phyloP scores from a whole-genome alignment of 2,797 vertebrate species.

The Sorex maritimensis region DNA sequence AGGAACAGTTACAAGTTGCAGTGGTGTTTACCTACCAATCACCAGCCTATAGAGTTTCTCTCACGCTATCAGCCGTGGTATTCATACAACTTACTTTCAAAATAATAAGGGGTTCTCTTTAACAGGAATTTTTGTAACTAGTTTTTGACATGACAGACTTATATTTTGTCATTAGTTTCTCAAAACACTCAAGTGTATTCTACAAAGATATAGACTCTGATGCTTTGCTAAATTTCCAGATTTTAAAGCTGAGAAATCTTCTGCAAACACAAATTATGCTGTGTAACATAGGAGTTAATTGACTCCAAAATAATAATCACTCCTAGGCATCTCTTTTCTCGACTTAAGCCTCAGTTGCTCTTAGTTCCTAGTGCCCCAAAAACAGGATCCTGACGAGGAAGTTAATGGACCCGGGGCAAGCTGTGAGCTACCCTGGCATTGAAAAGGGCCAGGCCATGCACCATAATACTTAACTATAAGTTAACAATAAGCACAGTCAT shows the following conservation, averaged over 20 bases:
- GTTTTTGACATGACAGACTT: not conserved
- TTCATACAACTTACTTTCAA: not conserved
- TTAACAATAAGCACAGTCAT: too few relatives aligned
- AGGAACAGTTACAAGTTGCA: slow-evolving; percentile 3
- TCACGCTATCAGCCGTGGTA: not conserved
- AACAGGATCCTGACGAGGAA: too few relatives aligned
- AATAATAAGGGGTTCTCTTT: not conserved
- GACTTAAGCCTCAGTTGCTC: too few relatives aligned
- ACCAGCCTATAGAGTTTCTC: not conserved
- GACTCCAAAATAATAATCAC: too few relatives aligned
- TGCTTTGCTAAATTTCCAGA: slow-evolving; percentile 40
- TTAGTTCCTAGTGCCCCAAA: too few relatives aligned
- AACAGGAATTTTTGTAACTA: not conserved
- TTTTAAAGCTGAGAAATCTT: not conserved
- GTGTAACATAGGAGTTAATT: too few relatives aligned
- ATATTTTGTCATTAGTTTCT: slow-evolving; percentile 27
- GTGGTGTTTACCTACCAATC: slow-evolving; percentile 39
- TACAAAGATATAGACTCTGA: slow-evolving; percentile 6
- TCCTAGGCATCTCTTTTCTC: too few relatives aligned
- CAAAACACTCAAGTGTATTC: slow-evolving; percentile 26
- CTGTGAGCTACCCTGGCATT: too few relatives aligned
- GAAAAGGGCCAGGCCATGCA: too few relatives aligned
- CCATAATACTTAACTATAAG: too few relatives aligned
- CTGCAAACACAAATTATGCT: too few relatives aligned
- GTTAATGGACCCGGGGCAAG: too few relatives aligned